Conservation (phyloP, 2,797 vertebrate genomes). For the Manis crassicaudata region DNA sequence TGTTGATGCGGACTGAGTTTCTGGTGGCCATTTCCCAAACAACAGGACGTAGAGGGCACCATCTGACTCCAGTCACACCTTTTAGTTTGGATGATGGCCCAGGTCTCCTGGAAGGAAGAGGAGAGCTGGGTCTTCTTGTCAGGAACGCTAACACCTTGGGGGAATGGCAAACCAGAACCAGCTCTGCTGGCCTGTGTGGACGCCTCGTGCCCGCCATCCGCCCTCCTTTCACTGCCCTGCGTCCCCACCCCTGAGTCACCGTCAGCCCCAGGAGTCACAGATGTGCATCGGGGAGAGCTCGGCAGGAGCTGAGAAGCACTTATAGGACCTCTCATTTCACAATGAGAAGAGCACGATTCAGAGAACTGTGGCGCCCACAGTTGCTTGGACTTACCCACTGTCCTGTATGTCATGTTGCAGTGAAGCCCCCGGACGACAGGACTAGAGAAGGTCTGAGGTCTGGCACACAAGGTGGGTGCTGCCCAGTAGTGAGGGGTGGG, state of each 20-base stretch:
- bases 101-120: neutral
- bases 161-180: neutral
- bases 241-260: neutral
- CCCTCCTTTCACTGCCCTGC: neutral
- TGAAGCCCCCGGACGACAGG: neutral
- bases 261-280: neutral
- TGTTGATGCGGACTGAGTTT: no score
- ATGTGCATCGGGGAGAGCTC: neutral
- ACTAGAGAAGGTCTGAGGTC: neutral
- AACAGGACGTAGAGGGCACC: neutral
- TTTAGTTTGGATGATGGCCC: neutral
- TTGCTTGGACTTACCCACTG: neutral
- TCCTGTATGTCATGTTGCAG: neutral
- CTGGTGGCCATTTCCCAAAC: neutral
- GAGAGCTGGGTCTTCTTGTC: no score
- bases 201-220: neutral
- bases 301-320: neutral
- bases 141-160: neutral
- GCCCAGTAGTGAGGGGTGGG: neutral
- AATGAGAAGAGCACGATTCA: neutral
- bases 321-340: neutral
- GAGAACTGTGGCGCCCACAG: rapidly evolving
- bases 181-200: neutral
- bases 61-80: no score
- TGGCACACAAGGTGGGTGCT: neutral